A percentile compares a stretch with the other conserved stretches of the same genome.
Conservation (phyloP, 2,113 vertebrate genomes). For the Prunella himalayana region DNA sequence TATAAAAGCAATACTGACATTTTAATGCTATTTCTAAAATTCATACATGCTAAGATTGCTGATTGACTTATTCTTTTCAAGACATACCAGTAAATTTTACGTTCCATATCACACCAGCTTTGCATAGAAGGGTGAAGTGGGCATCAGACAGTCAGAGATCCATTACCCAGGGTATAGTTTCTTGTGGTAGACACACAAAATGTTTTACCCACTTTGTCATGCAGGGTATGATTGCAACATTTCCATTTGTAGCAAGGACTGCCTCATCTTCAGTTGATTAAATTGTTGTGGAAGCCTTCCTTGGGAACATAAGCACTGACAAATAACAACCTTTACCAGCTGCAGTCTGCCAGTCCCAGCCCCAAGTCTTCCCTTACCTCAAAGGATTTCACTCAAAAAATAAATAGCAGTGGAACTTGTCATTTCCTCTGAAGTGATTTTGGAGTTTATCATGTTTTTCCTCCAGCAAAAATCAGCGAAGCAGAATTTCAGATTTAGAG, state of each 20-base stretch:
- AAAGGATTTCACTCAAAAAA: slow-evolving; percentile 6
- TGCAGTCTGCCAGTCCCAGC: not conserved
- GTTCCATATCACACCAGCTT: not conserved
- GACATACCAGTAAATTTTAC: not conserved
- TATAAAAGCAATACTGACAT: not conserved
- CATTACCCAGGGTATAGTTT: not conserved
- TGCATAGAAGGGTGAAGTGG: not conserved
- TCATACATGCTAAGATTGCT: not conserved
- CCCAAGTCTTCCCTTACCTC: not conserved
- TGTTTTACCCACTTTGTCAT: not conserved
- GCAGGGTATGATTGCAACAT: not conserved
- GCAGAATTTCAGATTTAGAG: not conserved
- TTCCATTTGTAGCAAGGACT: not conserved
- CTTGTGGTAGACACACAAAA: not conserved
- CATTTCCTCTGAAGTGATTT: not conserved
- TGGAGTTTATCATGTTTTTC: not conserved
- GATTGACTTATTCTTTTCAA: not conserved
- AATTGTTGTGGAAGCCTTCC: not conserved
- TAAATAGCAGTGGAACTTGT: not conserved
- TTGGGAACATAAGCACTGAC: not conserved
- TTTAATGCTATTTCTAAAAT: not conserved
- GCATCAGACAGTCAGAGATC: not conserved
- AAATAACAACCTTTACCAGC: not conserved
- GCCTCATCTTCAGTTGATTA: not conserved
- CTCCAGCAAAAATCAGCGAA: not conserved